Base-by-base conservation (phyloP, 2,113 vertebrate genomes). In the Regulus satrapa region DNA sequence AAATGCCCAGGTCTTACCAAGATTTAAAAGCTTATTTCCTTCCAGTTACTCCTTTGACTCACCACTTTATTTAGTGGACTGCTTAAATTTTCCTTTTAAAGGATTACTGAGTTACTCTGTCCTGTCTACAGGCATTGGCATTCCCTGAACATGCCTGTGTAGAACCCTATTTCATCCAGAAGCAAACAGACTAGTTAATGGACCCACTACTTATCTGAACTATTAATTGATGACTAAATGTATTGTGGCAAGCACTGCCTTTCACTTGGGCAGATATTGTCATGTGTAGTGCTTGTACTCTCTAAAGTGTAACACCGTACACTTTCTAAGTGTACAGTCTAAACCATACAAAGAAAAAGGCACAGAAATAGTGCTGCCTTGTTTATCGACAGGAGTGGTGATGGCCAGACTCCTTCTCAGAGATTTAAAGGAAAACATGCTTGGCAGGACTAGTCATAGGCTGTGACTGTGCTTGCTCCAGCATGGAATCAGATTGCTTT, bases 271-370 rank as follows among this genome's bases (percentile, higher is more conserved):
- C 9, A 73, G 36, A 62, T 25, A 46, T 13, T 36, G 13, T 26
- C 29, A 25, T 26, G 18, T 25, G 21, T 46, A 32, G 15, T 63
- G 7, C 20, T 69, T 64, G n/a, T 48, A 34, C 15, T 36, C 29
- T 38, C 7, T 54, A 28, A n/a, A n/a, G n/a, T n/a, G n/a, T n/a
- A n/a, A n/a, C n/a, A n/a, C n/a, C n/a, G n/a, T n/a, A n/a, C n/a
- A n/a, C n/a, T n/a, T n/a, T n/a, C n/a, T n/a, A n/a, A n/a, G n/a
- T 1, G 0, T 54, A 18, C 3, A 58, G 12, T 16, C 55, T 69
- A 34, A 77, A 69, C 48, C 6, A 14, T n/a, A 62, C 25, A 41
- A 54, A 28, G 17, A 26, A 81, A 82, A 58, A 40, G 32, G 9
- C 64, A 40, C 25, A n/a, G 29, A 55, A 66, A 52, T 10, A 24